These are phyloP conservation scores for Erebia epiphron DNA, from an alignment of 2,888 invertebrate genomes.

Conservation along the genomic window DNA sequence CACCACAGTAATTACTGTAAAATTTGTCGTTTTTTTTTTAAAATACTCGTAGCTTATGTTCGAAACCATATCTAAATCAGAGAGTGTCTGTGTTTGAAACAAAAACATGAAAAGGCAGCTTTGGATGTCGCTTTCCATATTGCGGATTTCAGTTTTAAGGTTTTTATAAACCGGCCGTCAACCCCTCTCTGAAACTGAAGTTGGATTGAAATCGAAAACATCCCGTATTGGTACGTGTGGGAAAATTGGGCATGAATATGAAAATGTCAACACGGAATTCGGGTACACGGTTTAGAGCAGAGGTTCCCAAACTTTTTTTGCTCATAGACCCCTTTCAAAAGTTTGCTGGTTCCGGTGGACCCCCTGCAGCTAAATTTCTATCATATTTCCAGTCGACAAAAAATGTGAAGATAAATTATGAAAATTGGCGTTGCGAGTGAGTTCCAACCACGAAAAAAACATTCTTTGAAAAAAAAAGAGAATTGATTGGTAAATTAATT, in stretches of 20 bases:
- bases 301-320: no score
- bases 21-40: background rate
- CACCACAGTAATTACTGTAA: no score
- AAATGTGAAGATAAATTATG: no score
- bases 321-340: no score
- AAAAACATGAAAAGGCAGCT: background rate
- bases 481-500: no score
- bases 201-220: conserved; percentile 7
- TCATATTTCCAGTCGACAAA: no score
- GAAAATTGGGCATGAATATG: conserved; percentile 8
- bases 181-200: conserved; percentile 16
- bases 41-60: background rate
- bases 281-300: no score
- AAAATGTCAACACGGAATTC: conserved; percentile 7
- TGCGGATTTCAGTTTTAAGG: conserved; percentile 9
- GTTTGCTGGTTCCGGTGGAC: no score
- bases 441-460: no score
- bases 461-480: no score
- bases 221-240: conserved; percentile 4
- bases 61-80: background rate
- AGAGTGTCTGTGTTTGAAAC: background rate
- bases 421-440: no score
- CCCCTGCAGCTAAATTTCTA: no score
- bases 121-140: conserved; percentile 5
- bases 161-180: conserved; percentile 10